These are phyloP conservation scores for Suillia variegata DNA, from an alignment of 2,888 invertebrate species.

Conservation along the genomic window DNA sequence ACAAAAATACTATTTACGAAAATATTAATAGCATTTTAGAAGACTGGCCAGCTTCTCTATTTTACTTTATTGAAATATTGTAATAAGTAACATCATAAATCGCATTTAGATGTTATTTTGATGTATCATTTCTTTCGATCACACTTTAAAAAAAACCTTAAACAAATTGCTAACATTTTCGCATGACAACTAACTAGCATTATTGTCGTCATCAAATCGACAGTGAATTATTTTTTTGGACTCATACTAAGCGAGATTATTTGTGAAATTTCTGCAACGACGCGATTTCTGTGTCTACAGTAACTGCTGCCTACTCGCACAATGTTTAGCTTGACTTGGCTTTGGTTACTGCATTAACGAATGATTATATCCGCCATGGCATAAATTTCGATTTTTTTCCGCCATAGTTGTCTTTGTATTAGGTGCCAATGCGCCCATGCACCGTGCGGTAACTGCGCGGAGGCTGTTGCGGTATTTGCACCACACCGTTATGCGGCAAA, in stretches of 20 bases:
- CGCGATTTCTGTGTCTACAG: not conserved
- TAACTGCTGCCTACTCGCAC: no score
- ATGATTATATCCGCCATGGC: conserved; percentile 32
- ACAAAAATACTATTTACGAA: no score
- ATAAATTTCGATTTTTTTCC: conserved; percentile 45
- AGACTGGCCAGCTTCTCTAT: no score
- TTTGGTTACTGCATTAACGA: no score
- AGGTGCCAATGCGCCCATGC: conserved; percentile 2
- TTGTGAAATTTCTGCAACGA: not conserved
- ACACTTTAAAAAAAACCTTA: no score
- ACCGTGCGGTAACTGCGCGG: not conserved
- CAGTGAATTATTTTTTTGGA: not conserved
- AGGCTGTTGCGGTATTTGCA: conserved; percentile 2
- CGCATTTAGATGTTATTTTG: no score
- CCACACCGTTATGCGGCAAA: not conserved
- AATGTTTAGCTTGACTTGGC: no score
- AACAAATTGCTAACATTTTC: not conserved
- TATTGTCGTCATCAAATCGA: not conserved
- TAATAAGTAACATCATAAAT: no score
- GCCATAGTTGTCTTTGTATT: not conserved
- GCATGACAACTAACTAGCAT: no score
- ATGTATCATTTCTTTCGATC: no score
- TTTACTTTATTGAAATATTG: no score
- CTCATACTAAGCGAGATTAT: conserved; percentile 11
- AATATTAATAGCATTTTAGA: no score